Conservation (phyloP, 2,888 invertebrate species). For the Anthophora plumipes region DNA sequence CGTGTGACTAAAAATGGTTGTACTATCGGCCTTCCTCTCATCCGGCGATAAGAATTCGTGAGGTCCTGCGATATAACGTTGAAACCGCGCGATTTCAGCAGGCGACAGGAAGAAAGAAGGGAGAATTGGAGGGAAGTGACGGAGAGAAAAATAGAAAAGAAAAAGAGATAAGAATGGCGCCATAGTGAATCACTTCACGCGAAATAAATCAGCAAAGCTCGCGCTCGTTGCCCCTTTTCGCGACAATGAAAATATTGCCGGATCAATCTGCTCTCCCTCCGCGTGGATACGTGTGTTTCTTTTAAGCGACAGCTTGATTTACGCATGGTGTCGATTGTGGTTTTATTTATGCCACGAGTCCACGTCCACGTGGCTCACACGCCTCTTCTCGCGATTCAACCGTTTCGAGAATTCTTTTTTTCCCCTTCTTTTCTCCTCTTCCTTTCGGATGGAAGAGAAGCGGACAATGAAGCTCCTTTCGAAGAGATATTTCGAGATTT, state of each 20-base stretch:
- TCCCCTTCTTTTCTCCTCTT: too few species aligned
- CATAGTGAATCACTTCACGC: slow-evolving; percentile 21
- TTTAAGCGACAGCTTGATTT: not conserved
- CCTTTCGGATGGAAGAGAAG: too few species aligned
- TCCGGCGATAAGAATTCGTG: slow-evolving; percentile 33
- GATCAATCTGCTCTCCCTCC: not conserved
- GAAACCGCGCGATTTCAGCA: not conserved
- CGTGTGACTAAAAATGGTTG: not conserved
- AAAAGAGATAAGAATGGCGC: slow-evolving; percentile 27
- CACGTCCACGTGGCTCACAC: too few species aligned
- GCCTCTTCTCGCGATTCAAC: too few species aligned
- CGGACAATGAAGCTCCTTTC: too few species aligned
- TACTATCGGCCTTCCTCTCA: not conserved
- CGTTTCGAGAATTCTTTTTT: too few species aligned
- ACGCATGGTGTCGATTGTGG: not conserved
- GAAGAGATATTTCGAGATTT: too few species aligned
- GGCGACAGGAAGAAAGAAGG: not conserved
- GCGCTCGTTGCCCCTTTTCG: not conserved
- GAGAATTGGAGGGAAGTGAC: slow-evolving; percentile 16
- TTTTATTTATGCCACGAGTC: not conserved
- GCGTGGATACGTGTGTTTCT: not conserved
- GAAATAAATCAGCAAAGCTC: slow-evolving; percentile 17
- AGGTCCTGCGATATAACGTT: not conserved
- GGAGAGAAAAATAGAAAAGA: too few species aligned
- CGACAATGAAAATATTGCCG: slow-evolving; percentile 17